phyloP scores from a whole-genome alignment of 2,113 vertebrate species.

The Phrynosoma blainvillii region DNA sequence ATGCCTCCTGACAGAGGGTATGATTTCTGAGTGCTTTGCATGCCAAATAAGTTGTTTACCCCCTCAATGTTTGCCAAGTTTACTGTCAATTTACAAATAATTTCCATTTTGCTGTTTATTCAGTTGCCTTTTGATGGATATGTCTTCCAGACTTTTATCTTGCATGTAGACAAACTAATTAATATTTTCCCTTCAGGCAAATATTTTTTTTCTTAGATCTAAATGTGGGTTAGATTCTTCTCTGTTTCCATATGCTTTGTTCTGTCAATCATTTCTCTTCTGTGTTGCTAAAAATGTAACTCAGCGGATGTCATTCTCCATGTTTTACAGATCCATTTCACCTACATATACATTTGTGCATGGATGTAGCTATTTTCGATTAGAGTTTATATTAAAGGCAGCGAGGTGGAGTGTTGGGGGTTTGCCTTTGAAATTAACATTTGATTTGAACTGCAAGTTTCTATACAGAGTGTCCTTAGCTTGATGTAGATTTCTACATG shows the following conservation, averaged over 20 bases:
- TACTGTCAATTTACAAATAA: conserved; percentile 94
- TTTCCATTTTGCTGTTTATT: conserved; percentile 94
- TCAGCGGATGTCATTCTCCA: conserved; percentile 70
- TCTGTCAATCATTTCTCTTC: conserved; percentile 89
- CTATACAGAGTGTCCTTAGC: conserved; percentile 46
- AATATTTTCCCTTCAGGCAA: conserved; percentile 96
- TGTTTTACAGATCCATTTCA: conserved; percentile 76
- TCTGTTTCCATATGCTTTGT: conserved; percentile 91
- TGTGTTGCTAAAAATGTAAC: conserved; percentile 85
- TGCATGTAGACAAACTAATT: conserved; percentile 95
- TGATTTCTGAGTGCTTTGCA: conserved; percentile 83
- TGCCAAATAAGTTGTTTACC: conserved; percentile 85
- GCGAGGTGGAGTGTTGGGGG: neutral
- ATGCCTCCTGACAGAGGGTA: conserved; percentile 87
- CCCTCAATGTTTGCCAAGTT: conserved; percentile 88
- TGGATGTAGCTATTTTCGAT: conserved; percentile 48
- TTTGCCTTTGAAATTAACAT: neutral
- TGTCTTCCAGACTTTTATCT: conserved; percentile 93
- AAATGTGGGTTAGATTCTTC: conserved; percentile 92
- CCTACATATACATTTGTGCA: conserved; percentile 61
- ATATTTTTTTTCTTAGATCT: conserved; percentile 97
- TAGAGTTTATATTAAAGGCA: conserved; percentile 10
- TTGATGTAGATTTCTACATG: conserved; percentile 42
- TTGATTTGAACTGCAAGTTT: conserved; percentile 13
- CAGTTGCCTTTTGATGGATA: conserved; percentile 90